Conservation (phyloP, 2,888 invertebrate genomes). For the Gisinianus flammeolus region DNA sequence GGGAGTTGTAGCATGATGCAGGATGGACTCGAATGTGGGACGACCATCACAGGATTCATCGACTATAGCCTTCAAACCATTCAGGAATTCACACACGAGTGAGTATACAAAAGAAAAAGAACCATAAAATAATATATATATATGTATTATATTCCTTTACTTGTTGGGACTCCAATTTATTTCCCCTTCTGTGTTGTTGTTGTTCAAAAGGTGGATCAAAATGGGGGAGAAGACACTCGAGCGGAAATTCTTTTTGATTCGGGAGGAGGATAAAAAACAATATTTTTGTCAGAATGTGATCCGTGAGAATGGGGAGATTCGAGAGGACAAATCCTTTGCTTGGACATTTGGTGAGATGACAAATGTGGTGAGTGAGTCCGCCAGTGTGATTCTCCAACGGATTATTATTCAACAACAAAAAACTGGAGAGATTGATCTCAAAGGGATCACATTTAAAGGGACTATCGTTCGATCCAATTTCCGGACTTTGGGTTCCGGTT, state of each 20-base stretch:
- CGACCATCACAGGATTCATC: slow-evolving; percentile 49
- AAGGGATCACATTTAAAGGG: slow-evolving; percentile 46
- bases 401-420: slow-evolving; percentile 49
- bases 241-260: slow-evolving; percentile 49
- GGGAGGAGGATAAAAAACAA: slow-evolving; percentile 42
- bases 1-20: slow-evolving; percentile 49
- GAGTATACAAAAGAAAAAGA: not conserved
- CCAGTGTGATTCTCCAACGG: slow-evolving; percentile 47
- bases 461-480: slow-evolving; percentile 29
- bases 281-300: slow-evolving; percentile 41
- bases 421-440: slow-evolving; percentile 48
- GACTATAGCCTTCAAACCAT: slow-evolving; percentile 43
- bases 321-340: slow-evolving; percentile 35
- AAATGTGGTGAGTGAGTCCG: slow-evolving; percentile 50
- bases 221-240: slow-evolving; percentile 44
- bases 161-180: not conserved
- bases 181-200: not conserved
- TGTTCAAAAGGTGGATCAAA: slow-evolving; percentile 46
- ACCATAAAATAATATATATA: not conserved
- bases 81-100: slow-evolving; percentile 55
- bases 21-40: slow-evolving; percentile 50
- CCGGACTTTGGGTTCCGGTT: slow-evolving; percentile 47
- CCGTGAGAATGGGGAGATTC: slow-evolving; percentile 39
- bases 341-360: slow-evolving; percentile 42
- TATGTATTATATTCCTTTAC: not conserved